Evolutionary conservation across 2,797 vertebrate genomes (phyloP), one percentile per base, ranked within the genome.

Genomic region (Phrynocephalus vlangalii): DNA sequence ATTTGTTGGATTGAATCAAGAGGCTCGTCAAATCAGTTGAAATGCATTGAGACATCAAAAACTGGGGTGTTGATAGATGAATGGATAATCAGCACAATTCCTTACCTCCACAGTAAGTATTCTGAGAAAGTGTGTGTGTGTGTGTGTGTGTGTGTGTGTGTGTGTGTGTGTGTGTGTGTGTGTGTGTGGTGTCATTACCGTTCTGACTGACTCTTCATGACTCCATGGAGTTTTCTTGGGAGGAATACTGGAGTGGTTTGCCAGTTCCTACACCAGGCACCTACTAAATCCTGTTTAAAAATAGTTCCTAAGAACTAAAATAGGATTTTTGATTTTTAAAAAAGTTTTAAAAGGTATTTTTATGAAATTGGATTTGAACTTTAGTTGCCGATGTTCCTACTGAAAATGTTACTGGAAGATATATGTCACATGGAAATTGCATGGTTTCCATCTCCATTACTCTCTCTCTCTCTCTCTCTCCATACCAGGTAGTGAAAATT

Each of bases 1-100:
- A 93, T 98, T 70, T 99, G 98, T 94, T 99, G 98, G 99, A 96
- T 98, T 68, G 96, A 98, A 93, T 97, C 98, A 1, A 96, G 95
- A 52, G 97, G 97, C 48, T 96, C 97, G 94, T 97, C 97, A 50
- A 97, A 97, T 89, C 97, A 97, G 82, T 97, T 99, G 56, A 98
- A 95, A 93, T 99, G 99, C 50, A 95, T 97, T 87, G 97, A 95
- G 93, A 96, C 97, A 79, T 97, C 96, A 88, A 97, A 96, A 94
- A 94, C 97, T 76, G 97, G 97, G 60, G 92, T 94, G 75, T 95
- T 97, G 90, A 97, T 96, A 11, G 97, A 98, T 90, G 98, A 98
- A 89, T 95, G 95, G 94, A 96, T 97, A 92, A 96, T 98, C 90
- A 98, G 94, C 94, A 94, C 97, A 18, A 95, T 97, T 84, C 98